A percentile compares a stretch with the other conserved stretches of the same genome.
Conservation (phyloP, 2,888 invertebrate species). For the Drosophila paramelanica region DNA sequence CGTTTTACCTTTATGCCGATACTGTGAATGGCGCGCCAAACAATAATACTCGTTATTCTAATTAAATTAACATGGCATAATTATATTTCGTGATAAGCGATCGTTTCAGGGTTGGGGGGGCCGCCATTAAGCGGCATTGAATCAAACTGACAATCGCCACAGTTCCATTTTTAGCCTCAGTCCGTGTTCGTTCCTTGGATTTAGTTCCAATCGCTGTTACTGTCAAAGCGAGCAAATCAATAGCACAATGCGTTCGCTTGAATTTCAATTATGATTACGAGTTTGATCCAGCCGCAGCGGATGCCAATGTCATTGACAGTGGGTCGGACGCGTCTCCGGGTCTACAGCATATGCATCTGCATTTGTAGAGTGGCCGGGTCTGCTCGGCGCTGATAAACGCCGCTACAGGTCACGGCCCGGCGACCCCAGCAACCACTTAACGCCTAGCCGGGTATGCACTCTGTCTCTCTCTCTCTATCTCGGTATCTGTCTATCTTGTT, state of each 20-base stretch:
- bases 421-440: conserved; percentile 59
- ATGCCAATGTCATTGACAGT: conserved; percentile 69
- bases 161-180: conserved; percentile 24
- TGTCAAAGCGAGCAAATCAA: conserved; percentile 21
- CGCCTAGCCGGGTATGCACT: conserved; percentile 26
- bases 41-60: conserved; percentile 75
- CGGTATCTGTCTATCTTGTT: conserved; percentile 20
- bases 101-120: conserved; percentile 4
- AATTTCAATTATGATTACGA: conserved; percentile 38
- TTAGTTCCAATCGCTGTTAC: conserved; percentile 8
- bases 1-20: conserved; percentile 32
- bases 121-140: conserved; percentile 31
- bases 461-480: conserved; percentile 6
- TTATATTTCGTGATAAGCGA: conserved; percentile 60
- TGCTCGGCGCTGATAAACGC: conserved; percentile 52
- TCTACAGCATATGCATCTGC: conserved; percentile 11
- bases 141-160: conserved; percentile 44
- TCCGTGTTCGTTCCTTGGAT: conserved; percentile 2
- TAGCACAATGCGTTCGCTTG: conserved; percentile 43
- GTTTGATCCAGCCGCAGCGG: conserved; percentile 27
- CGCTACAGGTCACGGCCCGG: conserved; percentile 40
- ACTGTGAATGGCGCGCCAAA: conserved; percentile 38
- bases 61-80: conserved; percentile 77
- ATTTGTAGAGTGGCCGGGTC: conserved; percentile 3
- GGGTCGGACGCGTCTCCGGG: conserved; percentile 28